These are phyloP conservation scores for Solenopsis invicta DNA, from an alignment of 1,140 invertebrate genomes.

Conservation along the genomic window DNA sequence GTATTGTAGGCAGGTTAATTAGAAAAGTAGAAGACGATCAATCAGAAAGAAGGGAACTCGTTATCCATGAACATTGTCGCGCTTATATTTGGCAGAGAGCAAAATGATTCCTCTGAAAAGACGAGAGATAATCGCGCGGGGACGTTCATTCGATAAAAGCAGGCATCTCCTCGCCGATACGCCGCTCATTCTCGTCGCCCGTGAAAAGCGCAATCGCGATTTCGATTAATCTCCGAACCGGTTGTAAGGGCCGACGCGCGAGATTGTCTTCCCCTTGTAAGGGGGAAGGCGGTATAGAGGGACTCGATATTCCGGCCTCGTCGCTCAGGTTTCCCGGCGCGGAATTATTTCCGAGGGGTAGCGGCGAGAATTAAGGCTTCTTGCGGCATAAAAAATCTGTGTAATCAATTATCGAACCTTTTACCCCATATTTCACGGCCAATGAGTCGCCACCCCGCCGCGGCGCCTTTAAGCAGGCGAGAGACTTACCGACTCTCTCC, in stretches of 20 bases:
- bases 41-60: background rate
- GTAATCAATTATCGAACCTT: constrained; percentile 87
- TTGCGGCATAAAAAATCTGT: constrained; percentile 87
- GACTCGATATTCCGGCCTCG: constrained; percentile 81
- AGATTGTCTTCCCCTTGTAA: constrained; percentile 62
- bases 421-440: constrained; percentile 86
- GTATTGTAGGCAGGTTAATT: background rate
- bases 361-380: constrained; percentile 85
- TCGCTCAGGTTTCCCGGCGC: constrained; percentile 81
- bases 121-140: constrained; percentile 17
- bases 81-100: background rate
- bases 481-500: constrained; percentile 76
- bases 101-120: constrained; percentile 27
- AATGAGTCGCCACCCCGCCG: constrained; percentile 82
- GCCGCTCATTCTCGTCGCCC: constrained; percentile 25
- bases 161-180: constrained; percentile 31
- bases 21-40: background rate
- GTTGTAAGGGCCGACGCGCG: constrained; percentile 59
- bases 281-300: constrained; percentile 23
- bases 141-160: constrained; percentile 44
- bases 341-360: constrained; percentile 83
- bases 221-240: constrained; percentile 63
- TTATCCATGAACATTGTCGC: constrained; percentile 16
- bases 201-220: constrained; percentile 58
- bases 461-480: constrained; percentile 71